Percentiles rank a stretch among this genome's conserved stretches.
phyloP scores from a whole-genome alignment of 2,113 vertebrate species.

The Melanocharis versteri region DNA sequence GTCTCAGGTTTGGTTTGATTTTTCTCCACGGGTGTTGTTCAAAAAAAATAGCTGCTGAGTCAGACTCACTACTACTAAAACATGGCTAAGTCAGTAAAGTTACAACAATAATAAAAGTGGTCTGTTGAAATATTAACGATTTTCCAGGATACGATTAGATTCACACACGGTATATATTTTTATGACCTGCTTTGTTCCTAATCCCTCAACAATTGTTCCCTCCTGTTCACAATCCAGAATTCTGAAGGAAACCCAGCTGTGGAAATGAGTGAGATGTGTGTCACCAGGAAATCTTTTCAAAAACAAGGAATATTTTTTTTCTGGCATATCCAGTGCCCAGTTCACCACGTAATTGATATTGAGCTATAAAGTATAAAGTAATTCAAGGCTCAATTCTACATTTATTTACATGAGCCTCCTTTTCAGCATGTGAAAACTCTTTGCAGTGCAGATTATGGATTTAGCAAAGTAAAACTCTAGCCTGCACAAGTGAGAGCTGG shows the following conservation, averaged over 20 bases:
- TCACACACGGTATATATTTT: neutral
- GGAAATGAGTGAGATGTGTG: neutral
- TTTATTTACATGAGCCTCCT: neutral
- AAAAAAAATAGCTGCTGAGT: neutral
- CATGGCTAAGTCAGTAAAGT: neutral
- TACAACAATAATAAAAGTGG: neutral
- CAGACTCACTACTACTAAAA: neutral
- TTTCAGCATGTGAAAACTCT: neutral
- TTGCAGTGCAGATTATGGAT: neutral
- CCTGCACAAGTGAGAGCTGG: neutral
- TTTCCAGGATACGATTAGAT: neutral
- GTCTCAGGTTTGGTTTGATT: neutral
- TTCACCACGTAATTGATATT: neutral
- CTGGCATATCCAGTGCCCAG: neutral
- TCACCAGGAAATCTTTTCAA: neutral
- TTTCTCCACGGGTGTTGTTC: accelerated
- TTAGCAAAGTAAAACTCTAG: neutral
- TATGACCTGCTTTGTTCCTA: neutral
- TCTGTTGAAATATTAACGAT: neutral
- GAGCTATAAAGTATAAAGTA: neutral
- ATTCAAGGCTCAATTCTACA: neutral
- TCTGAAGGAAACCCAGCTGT: neutral
- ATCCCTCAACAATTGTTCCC: neutral
- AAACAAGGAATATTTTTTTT: neutral
- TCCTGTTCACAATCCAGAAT: neutral